phyloP scores from a whole-genome alignment of 2,888 invertebrate species.

The Acrobasis suavella region DNA sequence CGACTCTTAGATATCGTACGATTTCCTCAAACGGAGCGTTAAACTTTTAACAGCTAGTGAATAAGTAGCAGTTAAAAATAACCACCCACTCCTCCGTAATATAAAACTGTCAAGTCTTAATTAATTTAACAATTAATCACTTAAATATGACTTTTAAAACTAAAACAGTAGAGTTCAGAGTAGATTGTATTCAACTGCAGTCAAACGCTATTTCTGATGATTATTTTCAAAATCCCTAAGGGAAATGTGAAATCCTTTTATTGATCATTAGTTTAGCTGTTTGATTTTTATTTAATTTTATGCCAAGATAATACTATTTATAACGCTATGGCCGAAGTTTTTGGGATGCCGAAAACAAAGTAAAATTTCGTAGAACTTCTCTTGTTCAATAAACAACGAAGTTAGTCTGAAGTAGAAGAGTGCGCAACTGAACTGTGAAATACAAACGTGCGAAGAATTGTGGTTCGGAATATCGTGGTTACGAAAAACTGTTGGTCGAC shows the following conservation, averaged over 20 bases:
- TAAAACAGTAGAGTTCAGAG: neutral
- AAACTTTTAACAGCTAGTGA: conserved; percentile 14
- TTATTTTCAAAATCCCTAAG: neutral
- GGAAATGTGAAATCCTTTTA: neutral
- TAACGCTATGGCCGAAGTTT: too few species aligned
- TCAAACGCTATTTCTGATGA: neutral
- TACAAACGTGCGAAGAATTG: too few species aligned
- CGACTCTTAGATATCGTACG: neutral
- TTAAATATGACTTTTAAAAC: neutral
- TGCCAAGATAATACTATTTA: too few species aligned
- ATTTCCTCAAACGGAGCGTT: neutral
- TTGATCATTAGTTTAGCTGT: neutral
- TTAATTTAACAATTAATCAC: neutral
- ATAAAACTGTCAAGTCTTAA: conserved; percentile 19
- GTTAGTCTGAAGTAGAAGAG: too few species aligned
- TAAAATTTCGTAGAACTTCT: too few species aligned
- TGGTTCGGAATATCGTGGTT: too few species aligned
- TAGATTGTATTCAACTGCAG: neutral
- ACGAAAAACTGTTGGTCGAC: too few species aligned
- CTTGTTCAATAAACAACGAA: too few species aligned
- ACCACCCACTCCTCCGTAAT: conserved; percentile 13
- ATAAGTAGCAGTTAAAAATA: conserved; percentile 13
- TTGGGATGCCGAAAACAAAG: too few species aligned
- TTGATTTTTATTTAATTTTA: neutral
- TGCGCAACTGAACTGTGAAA: too few species aligned